Percentiles rank a stretch among this genome's conserved stretches.
Conservation (phyloP, 2,113 vertebrate species). For the Propithecus coquereli region DNA sequence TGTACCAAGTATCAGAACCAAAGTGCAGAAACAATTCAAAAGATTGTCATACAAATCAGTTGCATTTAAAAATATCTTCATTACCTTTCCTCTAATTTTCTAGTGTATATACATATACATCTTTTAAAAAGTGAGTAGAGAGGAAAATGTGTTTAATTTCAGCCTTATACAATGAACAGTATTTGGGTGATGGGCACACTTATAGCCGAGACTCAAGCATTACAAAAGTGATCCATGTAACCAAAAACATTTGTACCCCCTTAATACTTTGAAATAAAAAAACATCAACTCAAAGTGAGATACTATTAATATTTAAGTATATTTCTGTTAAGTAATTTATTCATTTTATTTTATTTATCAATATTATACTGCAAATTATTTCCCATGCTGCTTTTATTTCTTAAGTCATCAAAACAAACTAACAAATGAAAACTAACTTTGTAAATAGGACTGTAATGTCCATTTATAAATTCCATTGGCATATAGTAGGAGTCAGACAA, state of each 20-base stretch:
- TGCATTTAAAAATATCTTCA: not conserved
- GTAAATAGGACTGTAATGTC: not conserved
- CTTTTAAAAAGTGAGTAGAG: not conserved
- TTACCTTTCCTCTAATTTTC: not conserved
- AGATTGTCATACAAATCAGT: not conserved
- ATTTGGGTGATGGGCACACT: too few relatives aligned
- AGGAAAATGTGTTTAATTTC: not conserved
- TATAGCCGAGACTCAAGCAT: too few relatives aligned
- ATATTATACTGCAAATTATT: not conserved
- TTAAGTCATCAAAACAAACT: not conserved
- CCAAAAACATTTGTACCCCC: too few relatives aligned
- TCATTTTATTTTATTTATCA: not conserved
- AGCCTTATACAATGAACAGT: not conserved
- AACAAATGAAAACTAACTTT: not conserved
- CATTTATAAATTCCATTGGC: not conserved
- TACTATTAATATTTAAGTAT: not conserved
- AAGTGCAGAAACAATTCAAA: not conserved
- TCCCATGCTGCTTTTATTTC: not conserved
- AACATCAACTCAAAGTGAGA: not conserved
- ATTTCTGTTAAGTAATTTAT: not conserved
- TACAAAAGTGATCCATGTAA: too few relatives aligned
- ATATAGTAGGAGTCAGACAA: rapidly evolving
- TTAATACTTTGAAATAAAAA: too few relatives aligned
- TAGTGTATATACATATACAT: not conserved
- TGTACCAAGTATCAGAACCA: not conserved